A percentile compares a stretch with the other conserved stretches of the same genome.
Evolutionary conservation across 2,113 vertebrate species (phyloP).

Genomic region (Varanus salvator): DNA sequence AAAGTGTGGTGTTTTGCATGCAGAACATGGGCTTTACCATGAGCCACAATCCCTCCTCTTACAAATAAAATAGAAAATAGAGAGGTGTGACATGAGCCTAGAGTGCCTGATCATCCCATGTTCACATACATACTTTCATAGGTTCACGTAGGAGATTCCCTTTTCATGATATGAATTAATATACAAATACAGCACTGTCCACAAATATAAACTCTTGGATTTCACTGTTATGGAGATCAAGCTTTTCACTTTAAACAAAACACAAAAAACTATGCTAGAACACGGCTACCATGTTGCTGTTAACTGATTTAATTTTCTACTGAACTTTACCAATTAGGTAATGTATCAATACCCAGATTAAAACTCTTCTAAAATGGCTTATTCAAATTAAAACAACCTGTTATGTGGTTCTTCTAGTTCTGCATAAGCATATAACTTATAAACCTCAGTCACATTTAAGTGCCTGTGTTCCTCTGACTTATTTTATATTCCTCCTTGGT

Average conservation of each 20-base stretch:
- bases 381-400: neutral
- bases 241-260: neutral
- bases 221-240: neutral
- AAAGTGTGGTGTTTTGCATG: neutral
- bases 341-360: neutral
- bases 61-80: neutral
- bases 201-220: neutral
- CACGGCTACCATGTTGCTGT: neutral
- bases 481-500: neutral
- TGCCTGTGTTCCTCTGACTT: neutral
- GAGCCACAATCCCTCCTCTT: neutral
- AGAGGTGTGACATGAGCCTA: neutral
- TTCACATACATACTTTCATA: neutral
- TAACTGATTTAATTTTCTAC: neutral
- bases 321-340: neutral
- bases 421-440: neutral
- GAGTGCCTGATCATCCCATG: neutral
- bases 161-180: neutral
- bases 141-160: neutral
- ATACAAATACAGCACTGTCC: neutral
- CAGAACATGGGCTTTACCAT: too few species aligned
- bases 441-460: neutral
- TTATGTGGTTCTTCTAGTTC: neutral
- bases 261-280: neutral
- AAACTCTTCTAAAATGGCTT: neutral